Conservation (phyloP, 2,797 vertebrate species). For the Semaprochilodus insignis region DNA sequence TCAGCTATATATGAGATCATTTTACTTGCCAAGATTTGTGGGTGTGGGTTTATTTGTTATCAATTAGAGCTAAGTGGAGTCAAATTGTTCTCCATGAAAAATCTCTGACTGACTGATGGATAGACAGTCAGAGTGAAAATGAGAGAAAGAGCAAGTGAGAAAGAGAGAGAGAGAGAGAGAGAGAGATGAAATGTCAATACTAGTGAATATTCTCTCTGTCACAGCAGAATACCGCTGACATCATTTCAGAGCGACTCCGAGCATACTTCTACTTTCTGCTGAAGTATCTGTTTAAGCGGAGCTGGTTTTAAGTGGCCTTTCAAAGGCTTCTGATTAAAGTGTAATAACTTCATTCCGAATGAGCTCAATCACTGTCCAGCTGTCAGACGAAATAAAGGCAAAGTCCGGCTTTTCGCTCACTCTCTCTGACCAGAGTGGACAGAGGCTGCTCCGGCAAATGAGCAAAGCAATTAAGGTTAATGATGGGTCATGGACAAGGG, state of each 20-base stretch:
- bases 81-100: too few relatives aligned
- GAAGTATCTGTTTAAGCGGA: constrained; percentile 7
- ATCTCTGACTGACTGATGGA: too few relatives aligned
- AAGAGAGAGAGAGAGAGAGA: neutral
- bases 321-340: constrained; percentile 36
- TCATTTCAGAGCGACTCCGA: neutral
- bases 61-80: too few relatives aligned
- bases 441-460: constrained; percentile 19
- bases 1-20: too few relatives aligned
- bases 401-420: constrained; percentile 15
- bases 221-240: neutral
- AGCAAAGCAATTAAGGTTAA: constrained; percentile 55
- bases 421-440: constrained; percentile 16
- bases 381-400: constrained; percentile 42
- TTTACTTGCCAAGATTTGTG: too few relatives aligned
- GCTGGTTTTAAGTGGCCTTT: constrained; percentile 14
- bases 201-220: neutral
- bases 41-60: too few relatives aligned
- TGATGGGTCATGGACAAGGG: constrained; percentile 41
- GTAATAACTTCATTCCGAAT: constrained; percentile 30
- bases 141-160: neutral
- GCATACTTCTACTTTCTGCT: neutral
- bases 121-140: too few relatives aligned
- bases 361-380: constrained; percentile 17
- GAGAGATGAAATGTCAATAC: neutral